These are phyloP conservation scores for Ceratina australensis DNA, from an alignment of 1,140 invertebrate genomes.

Conservation along the genomic window DNA sequence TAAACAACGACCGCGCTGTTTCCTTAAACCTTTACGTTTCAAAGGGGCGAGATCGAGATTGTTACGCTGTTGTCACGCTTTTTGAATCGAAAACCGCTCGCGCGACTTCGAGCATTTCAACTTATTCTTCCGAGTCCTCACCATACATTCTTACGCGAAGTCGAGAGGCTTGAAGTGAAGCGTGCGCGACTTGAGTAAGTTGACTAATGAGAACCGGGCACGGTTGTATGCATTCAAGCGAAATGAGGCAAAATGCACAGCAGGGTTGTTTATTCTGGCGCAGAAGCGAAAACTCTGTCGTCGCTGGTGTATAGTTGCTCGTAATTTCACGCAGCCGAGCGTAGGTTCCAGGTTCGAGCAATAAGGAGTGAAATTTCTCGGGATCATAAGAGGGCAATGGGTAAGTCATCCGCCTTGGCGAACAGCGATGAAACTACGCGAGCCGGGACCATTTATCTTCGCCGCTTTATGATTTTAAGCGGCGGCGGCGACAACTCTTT, in stretches of 20 bases:
- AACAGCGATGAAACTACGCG: conserved; percentile 51
- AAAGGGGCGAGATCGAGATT: too few species aligned
- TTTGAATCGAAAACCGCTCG: too few species aligned
- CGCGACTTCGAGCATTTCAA: not conserved
- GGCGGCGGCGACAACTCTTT: too few species aligned
- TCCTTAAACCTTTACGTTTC: too few species aligned
- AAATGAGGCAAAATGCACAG: not conserved
- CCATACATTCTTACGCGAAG: too few species aligned
- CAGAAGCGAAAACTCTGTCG: not conserved
- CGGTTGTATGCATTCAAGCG: not conserved
- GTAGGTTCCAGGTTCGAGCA: not conserved
- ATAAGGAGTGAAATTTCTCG: conserved; percentile 38
- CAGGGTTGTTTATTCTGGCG: not conserved
- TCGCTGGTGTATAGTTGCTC: not conserved
- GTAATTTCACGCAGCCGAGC: not conserved
- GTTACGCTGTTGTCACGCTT: too few species aligned
- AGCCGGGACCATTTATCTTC: conserved; percentile 48
- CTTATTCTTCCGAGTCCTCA: not conserved
- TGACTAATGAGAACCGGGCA: too few species aligned
- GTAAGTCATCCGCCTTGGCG: conserved; percentile 34
- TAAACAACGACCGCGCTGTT: too few species aligned
- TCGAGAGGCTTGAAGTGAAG: too few species aligned
- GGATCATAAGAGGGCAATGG: conserved; percentile 49
- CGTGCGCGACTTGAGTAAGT: too few species aligned
- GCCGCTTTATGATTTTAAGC: conserved; percentile 48